Evolutionary conservation across 1,140 invertebrate genomes (phyloP).

Genomic region (Pentalonia nigronervosa): DNA sequence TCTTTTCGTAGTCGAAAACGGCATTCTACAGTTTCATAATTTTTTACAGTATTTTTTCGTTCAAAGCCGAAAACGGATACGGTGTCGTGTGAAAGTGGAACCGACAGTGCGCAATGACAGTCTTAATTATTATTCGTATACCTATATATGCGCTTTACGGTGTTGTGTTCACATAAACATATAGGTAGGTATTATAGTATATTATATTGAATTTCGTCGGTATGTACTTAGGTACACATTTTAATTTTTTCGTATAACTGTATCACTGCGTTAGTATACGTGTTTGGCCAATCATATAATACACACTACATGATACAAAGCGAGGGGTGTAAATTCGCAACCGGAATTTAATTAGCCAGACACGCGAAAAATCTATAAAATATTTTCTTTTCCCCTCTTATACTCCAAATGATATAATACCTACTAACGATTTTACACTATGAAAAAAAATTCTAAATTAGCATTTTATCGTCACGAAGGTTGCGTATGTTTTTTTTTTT

Average conservation of each 20-base stretch:
- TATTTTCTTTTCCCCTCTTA: background rate
- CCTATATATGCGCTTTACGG: background rate
- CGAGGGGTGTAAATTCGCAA: background rate
- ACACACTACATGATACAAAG: background rate
- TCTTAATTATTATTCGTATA: background rate
- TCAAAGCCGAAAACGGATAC: background rate
- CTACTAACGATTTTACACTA: background rate
- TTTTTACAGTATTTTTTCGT: background rate
- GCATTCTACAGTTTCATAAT: conserved; percentile 13
- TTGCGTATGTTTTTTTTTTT: background rate
- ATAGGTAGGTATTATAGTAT: background rate
- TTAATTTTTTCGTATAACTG: background rate
- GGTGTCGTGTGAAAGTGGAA: background rate
- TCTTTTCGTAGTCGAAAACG: background rate
- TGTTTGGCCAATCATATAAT: background rate
- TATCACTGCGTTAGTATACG: background rate
- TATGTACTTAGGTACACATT: background rate
- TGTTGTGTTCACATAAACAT: background rate
- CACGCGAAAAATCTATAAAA: background rate
- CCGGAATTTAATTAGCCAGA: background rate
- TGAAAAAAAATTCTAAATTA: conserved; percentile 7
- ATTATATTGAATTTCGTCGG: background rate
- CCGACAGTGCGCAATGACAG: no score
- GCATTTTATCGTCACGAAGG: background rate
- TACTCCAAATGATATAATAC: background rate